Evolutionary conservation across 2,113 vertebrate genomes (phyloP), one percentile per base, ranked within the genome.

Genomic region (Upupa epops): DNA sequence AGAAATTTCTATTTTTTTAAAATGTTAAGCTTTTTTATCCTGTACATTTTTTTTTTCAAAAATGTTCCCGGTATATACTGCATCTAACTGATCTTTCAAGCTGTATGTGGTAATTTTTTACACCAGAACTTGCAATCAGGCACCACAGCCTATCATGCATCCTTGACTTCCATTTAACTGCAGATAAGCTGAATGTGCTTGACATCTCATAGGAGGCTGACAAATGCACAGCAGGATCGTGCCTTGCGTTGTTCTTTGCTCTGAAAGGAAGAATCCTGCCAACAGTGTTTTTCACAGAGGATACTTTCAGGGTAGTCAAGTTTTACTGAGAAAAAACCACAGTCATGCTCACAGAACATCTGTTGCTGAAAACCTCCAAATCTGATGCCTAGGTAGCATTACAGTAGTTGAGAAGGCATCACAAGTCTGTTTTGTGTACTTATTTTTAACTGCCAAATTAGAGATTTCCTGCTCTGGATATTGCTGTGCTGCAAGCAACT

Each of bases 201-300:
- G 65, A 45, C 18, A 77, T 48, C 3, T 4, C 19, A 31, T 0
- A 1, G 24, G 13, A 56, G 17, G 5, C n/a, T 51, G 25, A 68
- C 49, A 10, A 59, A 0, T 8, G 11, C 11, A n/a, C 13, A 77
- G 31, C 26, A 63, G n/a, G 20, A 55, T 76, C 6, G 15, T 42
- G 15, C 16, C 8, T 3, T 2, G 0, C 32, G 9, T 28, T 63
- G 28, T 10, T 80, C 4, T 37, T 74, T 77, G 36, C 20, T 83
- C 26, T 64, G n/a, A 77, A 77, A 58, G 6, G 58, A 6, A 0
- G 4, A 70, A 8, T 3, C 17, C 5, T 3, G 0, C 17, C 5
- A 71, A 81, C 25, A 58, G 15, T 83, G 28, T 34, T 66, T 26
- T 60, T 48, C 34, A 54, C 0, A 0, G 13, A 2, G 3, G 17